phyloP scores from a whole-genome alignment of 2,113 vertebrate species.

The Ptilonorhynchus violaceus region DNA sequence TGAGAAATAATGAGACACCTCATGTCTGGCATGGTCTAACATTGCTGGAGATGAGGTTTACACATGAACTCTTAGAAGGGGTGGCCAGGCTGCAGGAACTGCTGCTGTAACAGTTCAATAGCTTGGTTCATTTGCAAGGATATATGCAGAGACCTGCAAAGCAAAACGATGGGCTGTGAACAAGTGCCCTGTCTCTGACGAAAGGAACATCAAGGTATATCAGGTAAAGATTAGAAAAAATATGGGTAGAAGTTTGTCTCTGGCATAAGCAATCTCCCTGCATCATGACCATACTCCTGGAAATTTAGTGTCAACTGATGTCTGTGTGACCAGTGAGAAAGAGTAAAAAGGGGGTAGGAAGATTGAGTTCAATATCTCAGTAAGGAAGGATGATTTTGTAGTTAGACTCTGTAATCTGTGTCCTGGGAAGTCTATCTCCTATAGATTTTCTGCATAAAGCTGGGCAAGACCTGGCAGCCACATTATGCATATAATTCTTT shows the following conservation, averaged over 20 bases:
- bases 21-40: not conserved
- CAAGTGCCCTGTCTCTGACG: not conserved
- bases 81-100: not conserved
- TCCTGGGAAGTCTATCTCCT: not conserved
- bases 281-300: accelerated
- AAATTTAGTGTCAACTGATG: not conserved
- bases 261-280: not conserved
- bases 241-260: not conserved
- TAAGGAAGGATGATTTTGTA: not conserved
- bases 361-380: not conserved
- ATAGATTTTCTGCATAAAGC: not conserved
- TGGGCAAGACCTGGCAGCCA: not conserved
- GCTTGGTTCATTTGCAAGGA: not conserved
- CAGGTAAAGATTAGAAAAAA: not conserved
- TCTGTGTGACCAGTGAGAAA: not conserved
- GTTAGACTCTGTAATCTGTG: not conserved
- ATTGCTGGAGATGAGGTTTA: not conserved
- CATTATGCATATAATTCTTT: not conserved
- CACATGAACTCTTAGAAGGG: not conserved
- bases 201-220: not conserved
- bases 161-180: not conserved
- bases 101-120: not conserved
- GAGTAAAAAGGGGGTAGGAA: not conserved
- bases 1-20: not conserved
- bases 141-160: not conserved